These are phyloP conservation scores for Caenorhabditis plicata DNA, from an alignment of 2,888 invertebrate species.

Conservation along the genomic window DNA sequence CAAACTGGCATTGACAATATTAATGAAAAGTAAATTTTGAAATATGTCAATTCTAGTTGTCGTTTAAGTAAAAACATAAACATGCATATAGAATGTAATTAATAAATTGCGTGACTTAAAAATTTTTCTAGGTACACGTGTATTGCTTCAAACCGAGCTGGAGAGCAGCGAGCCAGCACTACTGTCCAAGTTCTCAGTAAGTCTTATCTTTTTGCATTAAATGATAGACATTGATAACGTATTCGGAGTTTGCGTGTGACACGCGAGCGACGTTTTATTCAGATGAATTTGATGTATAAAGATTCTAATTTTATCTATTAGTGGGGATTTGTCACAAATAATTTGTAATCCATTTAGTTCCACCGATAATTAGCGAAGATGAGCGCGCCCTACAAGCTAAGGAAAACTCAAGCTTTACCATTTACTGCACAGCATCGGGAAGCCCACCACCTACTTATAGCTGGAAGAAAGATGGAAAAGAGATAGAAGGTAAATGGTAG, in stretches of 20 bases:
- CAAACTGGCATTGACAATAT: too few relatives aligned
- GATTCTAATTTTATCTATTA: background rate
- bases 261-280: too few relatives aligned
- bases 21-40: background rate
- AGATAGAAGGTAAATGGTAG: conserved; percentile 1
- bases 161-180: conserved; percentile 69
- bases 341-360: conserved; percentile 67
- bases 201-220: conserved; percentile 4
- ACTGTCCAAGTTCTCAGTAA: conserved; percentile 72
- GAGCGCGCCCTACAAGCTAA: conserved; percentile 65
- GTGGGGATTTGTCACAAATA: conserved; percentile 6
- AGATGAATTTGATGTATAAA: conserved; percentile 1
- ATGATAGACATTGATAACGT: too few relatives aligned
- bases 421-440: conserved; percentile 70
- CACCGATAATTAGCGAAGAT: conserved; percentile 66
- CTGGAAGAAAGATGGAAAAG: conserved; percentile 68
- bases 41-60: too few relatives aligned
- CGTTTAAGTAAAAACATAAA: too few relatives aligned
- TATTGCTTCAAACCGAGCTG: conserved; percentile 71
- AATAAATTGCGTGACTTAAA: too few relatives aligned
- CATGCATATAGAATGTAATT: too few relatives aligned
- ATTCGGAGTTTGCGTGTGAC: conserved; percentile 6
- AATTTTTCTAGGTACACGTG: conserved; percentile 70
- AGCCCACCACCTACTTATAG: conserved; percentile 69
- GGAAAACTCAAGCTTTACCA: conserved; percentile 67